These are phyloP conservation scores for Xylocopa sonorina DNA, from an alignment of 1,140 invertebrate species.

Conservation along the genomic window DNA sequence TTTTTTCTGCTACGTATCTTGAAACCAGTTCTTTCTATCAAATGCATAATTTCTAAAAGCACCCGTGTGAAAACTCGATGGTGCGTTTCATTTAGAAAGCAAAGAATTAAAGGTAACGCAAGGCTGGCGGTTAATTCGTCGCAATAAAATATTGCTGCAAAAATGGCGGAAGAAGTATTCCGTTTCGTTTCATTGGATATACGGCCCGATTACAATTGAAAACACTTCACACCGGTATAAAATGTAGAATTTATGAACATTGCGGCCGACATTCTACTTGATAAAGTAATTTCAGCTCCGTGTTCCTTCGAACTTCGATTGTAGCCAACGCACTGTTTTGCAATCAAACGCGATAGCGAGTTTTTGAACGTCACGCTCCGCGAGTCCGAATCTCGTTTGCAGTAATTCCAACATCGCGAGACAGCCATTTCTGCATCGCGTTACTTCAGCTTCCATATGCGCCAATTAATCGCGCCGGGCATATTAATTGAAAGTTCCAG, in stretches of 20 bases:
- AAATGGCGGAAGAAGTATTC: too few species aligned
- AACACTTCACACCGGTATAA: background rate
- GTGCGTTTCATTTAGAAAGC: too few species aligned
- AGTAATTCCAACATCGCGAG: background rate
- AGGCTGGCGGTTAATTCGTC: too few species aligned
- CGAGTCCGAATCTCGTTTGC: slow-evolving; percentile 16
- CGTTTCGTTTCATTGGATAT: background rate
- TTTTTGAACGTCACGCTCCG: slow-evolving; percentile 14
- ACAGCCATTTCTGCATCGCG: background rate
- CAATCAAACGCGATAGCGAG: too few species aligned
- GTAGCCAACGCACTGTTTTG: background rate
- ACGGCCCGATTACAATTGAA: background rate
- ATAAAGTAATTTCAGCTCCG: slow-evolving; percentile 2
- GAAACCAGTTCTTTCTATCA: too few species aligned
- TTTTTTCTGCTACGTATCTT: too few species aligned
- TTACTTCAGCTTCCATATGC: background rate
- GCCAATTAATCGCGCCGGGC: background rate
- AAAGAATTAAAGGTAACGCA: too few species aligned
- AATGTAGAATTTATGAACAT: background rate
- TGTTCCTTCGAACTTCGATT: background rate
- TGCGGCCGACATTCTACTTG: background rate
- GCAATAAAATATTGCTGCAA: too few species aligned
- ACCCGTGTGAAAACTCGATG: too few species aligned
- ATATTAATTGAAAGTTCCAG: background rate
- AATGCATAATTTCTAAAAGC: too few species aligned